phyloP scores from a whole-genome alignment of 2,888 invertebrate genomes.

The Agrilus biguttatus region DNA sequence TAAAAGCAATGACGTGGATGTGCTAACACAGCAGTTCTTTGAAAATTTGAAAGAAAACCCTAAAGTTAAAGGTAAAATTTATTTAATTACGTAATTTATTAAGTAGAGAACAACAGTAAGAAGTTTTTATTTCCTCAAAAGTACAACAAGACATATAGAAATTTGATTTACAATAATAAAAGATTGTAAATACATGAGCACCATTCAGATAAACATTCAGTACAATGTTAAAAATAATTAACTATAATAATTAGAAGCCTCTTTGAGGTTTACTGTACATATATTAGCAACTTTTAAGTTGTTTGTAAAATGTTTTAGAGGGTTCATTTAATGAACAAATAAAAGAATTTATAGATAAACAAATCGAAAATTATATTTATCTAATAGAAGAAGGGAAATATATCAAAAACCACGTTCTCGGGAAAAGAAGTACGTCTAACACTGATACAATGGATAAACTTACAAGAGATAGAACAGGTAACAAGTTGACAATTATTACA shows the following conservation, averaged over 20 bases:
- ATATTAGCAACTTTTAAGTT: no score
- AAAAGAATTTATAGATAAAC: conserved; percentile 20
- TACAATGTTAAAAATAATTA: not conserved
- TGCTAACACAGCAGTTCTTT: conserved; percentile 14
- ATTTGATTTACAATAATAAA: no score
- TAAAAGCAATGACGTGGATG: conserved; percentile 1
- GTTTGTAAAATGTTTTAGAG: conserved; percentile 6
- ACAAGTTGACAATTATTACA: not conserved
- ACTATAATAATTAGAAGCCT: not conserved
- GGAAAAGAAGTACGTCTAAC: conserved; percentile 17
- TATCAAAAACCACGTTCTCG: conserved; percentile 12
- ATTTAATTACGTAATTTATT: not conserved
- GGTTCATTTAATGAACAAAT: conserved; percentile 14
- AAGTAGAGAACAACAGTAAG: no score
- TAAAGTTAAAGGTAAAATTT: conserved; percentile 11
- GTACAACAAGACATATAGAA: no score
- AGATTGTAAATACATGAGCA: no score
- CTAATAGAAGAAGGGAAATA: conserved; percentile 15
- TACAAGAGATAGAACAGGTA: conserved; percentile 4
- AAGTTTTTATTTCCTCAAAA: no score
- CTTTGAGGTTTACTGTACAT: no score
- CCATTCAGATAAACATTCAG: not conserved
- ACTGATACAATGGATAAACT: conserved; percentile 10
- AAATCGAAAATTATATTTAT: conserved; percentile 20
- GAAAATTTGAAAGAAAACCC: conserved; percentile 12